Conservation (phyloP, 2,113 vertebrate species). For the Pleuronectes platessa region DNA sequence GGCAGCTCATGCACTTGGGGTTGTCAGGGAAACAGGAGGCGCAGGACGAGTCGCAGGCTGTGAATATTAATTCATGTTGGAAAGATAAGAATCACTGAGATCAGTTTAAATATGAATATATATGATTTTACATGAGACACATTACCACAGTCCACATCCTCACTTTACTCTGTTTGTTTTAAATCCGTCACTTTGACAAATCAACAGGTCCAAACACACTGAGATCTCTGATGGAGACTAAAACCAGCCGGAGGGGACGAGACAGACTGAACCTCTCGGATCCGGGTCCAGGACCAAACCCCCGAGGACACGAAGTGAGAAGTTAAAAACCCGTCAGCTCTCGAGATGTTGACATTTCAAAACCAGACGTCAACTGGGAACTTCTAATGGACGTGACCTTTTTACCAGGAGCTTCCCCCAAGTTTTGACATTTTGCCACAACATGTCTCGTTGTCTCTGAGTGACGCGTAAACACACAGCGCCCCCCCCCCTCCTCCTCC, state of each 20-base stretch:
- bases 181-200: neutral
- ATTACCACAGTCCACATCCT: too few species aligned
- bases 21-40: slow-evolving; percentile 85
- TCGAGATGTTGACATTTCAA: slow-evolving; percentile 47
- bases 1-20: slow-evolving; percentile 85
- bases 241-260: neutral
- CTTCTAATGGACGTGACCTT: slow-evolving; percentile 60
- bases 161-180: too few species aligned
- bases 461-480: neutral
- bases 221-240: neutral
- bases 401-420: neutral
- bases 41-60: slow-evolving; percentile 90
- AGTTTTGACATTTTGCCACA: slow-evolving; percentile 47
- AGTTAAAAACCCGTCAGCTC: slow-evolving; percentile 10
- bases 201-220: slow-evolving; percentile 21
- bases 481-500: neutral
- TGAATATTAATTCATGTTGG: neutral
- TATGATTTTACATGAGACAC: too few species aligned
- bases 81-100: too few species aligned
- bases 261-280: neutral
- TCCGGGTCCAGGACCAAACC: slow-evolving; percentile 6
- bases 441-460: slow-evolving; percentile 8
- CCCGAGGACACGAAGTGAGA: neutral
- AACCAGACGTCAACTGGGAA: slow-evolving; percentile 29
- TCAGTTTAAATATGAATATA: too few species aligned